Evolutionary conservation across 2,888 invertebrate genomes (phyloP), one percentile per base, ranked within the genome.

Genomic region (Lepidochrysops patricia): DNA sequence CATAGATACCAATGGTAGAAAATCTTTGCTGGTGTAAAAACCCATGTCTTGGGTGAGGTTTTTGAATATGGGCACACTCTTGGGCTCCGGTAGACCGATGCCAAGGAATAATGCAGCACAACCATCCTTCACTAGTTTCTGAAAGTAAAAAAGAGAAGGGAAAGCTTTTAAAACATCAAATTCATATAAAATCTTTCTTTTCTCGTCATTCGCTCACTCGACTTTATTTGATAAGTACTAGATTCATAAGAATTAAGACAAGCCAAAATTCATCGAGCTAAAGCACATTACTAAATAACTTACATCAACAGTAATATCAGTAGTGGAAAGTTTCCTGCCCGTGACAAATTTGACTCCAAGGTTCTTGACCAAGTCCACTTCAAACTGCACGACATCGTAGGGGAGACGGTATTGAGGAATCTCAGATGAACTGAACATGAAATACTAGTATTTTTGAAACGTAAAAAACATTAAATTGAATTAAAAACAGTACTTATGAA

Each of bases 371-470:
- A 98, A 90, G 57, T 96, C 91, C 12, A 98, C 92, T 89, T 99
- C 99, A 80, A 96, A 99, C 71, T 96, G 93, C 0, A 99, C 97
- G 1, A 96, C 97, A 64, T 95, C 94, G 72, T 93, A 95, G 0
- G 99, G 99, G 26, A 99, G 90, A 48, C 99, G 95, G 79, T 97
- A 99, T 77, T 99, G 98, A 0, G 99, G 99, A 68, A 99, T 99
- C 88, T 99, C 99, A 0, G 97, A 92, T 0, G 98, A 93, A 76
- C 98, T 98, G 75, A 37, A 84, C 87, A 26, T 61, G 56, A 13
- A 27, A n/a, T n/a, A n/a, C n/a, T n/a, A n/a, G n/a, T n/a, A n/a
- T n/a, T n/a, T n/a, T n/a, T n/a, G n/a, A n/a, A n/a, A n/a, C n/a
- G n/a, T 56, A 35, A 13, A 23, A 29, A 27, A 29, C 29, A 54